Percentiles rank a stretch among this genome's conserved stretches.
Evolutionary conservation across 2,113 vertebrate genomes (phyloP).

Genomic region (Seriola rivoliana): DNA sequence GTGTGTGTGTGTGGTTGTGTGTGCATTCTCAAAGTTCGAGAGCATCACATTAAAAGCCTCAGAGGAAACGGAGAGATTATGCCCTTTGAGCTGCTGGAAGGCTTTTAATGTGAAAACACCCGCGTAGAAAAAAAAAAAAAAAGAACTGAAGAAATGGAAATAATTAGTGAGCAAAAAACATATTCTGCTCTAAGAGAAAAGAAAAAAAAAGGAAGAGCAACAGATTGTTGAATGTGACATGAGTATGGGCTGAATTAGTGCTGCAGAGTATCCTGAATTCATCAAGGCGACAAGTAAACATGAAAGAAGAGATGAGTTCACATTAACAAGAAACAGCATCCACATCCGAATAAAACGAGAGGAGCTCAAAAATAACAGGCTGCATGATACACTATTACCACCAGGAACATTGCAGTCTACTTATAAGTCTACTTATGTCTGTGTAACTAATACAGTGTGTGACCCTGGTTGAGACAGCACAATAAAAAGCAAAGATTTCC

Average conservation of each 20-base stretch:
- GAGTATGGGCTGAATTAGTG: neutral
- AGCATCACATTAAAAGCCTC: conserved; percentile 4
- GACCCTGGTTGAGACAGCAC: neutral
- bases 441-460: neutral
- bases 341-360: neutral
- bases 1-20: neutral
- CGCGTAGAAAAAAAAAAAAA: neutral
- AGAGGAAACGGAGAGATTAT: neutral
- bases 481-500: conserved; percentile 10
- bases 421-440: neutral
- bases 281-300: neutral
- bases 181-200: neutral
- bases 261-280: neutral
- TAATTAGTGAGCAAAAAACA: neutral
- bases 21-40: neutral
- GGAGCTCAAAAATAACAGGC: neutral
- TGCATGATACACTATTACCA: neutral
- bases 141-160: neutral
- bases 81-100: neutral
- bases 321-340: neutral
- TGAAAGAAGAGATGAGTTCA: neutral
- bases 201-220: neutral
- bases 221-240: neutral
- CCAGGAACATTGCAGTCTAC: neutral
- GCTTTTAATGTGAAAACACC: neutral